Evolutionary conservation across 2,113 vertebrate genomes (phyloP).

Genomic region (Tyrannus savana): DNA sequence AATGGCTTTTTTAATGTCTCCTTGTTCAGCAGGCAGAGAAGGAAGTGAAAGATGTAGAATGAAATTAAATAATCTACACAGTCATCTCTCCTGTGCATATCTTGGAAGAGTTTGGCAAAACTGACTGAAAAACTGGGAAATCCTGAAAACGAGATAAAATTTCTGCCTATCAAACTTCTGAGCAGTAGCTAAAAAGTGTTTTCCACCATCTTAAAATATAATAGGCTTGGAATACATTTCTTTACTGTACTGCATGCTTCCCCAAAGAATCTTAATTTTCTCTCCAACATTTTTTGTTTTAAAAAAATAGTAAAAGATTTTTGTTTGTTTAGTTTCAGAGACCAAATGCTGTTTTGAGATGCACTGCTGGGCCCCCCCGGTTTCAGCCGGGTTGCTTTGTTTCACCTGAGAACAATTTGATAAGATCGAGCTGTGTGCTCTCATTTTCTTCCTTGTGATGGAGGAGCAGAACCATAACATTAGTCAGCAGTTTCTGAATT

Average conservation of each 20-base stretch:
- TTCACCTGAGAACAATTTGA: constrained; percentile 22
- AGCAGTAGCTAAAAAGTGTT: neutral
- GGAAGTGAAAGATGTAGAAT: neutral
- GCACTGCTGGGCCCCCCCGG: neutral
- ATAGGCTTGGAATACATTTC: neutral
- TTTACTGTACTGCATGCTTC: neutral
- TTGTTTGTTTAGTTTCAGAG: neutral
- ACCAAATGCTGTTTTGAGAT: neutral
- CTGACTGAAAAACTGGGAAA: neutral
- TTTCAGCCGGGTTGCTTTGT: neutral
- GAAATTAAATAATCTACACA: neutral
- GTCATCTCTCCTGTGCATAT: neutral
- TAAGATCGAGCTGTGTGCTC: neutral
- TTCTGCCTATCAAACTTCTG: neutral
- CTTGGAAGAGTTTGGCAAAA: neutral
- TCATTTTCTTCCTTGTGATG: constrained; percentile 43
- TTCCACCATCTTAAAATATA: neutral
- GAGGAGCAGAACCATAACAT: constrained; percentile 58
- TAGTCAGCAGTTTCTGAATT: constrained; percentile 81
- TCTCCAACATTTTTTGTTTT: neutral
- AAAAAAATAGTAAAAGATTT: neutral
- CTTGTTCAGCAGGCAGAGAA: neutral
- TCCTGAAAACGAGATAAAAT: neutral
- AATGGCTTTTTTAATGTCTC: neutral
- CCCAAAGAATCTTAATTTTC: neutral